A percentile compares a stretch with the other conserved stretches of the same genome.
Evolutionary conservation across 2,113 vertebrate species (phyloP).

Genomic region (Chlamydotis undulata): DNA sequence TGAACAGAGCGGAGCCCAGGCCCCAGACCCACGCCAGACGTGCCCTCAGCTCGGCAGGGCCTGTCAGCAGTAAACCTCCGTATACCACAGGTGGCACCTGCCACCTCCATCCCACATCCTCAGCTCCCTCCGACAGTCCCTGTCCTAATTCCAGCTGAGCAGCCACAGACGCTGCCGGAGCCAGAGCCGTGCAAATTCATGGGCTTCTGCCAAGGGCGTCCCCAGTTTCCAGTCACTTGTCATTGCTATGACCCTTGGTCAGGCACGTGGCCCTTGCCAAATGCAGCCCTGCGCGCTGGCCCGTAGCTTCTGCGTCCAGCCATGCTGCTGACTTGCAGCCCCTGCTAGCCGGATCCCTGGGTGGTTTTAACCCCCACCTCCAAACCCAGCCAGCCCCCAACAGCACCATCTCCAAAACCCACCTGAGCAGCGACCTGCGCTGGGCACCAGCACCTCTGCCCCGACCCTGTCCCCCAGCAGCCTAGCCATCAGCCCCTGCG

Average conservation of each 20-base stretch:
- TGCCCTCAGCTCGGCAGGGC: neutral
- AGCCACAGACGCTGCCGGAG: accelerated
- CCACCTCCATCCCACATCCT: neutral
- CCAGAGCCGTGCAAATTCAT: accelerated
- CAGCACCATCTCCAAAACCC: neutral
- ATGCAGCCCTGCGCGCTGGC: accelerated
- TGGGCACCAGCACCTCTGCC: neutral
- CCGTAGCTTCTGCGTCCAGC: neutral
- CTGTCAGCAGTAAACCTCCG: neutral
- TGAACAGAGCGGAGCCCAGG: neutral
- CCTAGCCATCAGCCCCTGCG: neutral
- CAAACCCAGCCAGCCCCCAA: neutral
- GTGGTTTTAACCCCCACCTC: too few species aligned
- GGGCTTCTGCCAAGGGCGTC: neutral
- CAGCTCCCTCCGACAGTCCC: neutral
- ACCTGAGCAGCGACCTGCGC: accelerated
- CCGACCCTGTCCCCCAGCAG: neutral
- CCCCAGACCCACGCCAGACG: neutral
- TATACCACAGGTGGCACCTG: neutral
- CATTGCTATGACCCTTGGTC: neutral
- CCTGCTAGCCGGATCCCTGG: neutral
- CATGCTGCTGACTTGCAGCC: neutral
- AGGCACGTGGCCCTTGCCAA: neutral
- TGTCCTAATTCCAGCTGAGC: accelerated
- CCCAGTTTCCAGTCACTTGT: neutral